Conservation (phyloP, 2,113 vertebrate genomes). For the Pseudonaja textilis region DNA sequence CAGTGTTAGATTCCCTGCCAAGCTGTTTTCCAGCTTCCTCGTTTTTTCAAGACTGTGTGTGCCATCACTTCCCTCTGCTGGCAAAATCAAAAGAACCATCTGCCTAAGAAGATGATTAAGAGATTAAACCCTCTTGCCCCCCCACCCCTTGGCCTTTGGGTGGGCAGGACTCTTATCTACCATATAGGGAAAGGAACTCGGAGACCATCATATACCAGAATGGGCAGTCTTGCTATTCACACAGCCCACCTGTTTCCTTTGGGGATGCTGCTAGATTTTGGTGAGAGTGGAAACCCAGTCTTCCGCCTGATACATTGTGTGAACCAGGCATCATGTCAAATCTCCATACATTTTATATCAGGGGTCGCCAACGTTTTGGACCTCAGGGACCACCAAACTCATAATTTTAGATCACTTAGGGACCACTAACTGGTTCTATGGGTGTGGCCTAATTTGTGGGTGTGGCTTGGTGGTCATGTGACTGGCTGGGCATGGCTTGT, state of each 20-base stretch:
- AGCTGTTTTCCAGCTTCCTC: neutral
- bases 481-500: too few species aligned
- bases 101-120: neutral
- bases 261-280: neutral
- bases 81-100: neutral
- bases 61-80: neutral
- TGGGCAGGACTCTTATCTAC: neutral
- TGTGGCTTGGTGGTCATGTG: too few species aligned
- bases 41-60: neutral
- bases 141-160: neutral
- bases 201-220: neutral
- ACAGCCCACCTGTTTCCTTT: neutral
- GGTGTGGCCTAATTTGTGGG: too few species aligned
- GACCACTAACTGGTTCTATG: too few species aligned
- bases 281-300: neutral
- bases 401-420: too few species aligned
- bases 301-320: neutral
- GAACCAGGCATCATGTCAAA: neutral
- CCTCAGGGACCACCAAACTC: too few species aligned
- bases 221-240: neutral
- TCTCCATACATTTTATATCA: neutral
- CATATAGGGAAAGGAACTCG: neutral
- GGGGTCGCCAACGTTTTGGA: too few species aligned
- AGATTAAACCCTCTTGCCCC: neutral
- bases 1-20: rapidly evolving